Percentiles rank a stretch among this genome's conserved stretches.
These are phyloP conservation scores for Sturmia bella DNA, from an alignment of 2,888 invertebrate genomes.

Conservation along the genomic window DNA sequence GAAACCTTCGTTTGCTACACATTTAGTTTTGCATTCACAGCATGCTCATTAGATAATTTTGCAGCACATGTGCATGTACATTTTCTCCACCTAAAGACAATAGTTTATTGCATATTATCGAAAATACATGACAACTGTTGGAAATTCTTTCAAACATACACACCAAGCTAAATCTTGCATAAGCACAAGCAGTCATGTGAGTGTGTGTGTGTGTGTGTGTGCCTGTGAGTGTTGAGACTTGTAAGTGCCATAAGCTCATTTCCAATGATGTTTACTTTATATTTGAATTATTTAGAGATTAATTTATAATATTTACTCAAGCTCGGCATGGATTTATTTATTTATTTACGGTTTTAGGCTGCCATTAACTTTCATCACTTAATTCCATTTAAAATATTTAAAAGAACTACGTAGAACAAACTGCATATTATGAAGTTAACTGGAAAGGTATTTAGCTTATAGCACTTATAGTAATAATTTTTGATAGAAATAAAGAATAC, in stretches of 20 bases:
- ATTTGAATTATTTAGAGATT: conserved; percentile 49
- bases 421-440: too few species aligned
- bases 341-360: not conserved
- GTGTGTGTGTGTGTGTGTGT: not conserved
- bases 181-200: not conserved
- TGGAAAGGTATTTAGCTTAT: too few species aligned
- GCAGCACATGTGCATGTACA: conserved; percentile 54
- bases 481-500: too few species aligned
- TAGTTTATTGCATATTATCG: conserved; percentile 54
- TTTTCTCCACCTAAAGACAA: conserved; percentile 44
- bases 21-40: conserved; percentile 12
- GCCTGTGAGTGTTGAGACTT: not conserved
- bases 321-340: not conserved
- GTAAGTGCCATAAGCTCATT: not conserved
- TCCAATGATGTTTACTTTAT: conserved; percentile 3
- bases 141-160: conserved; percentile 36
- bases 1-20: not conserved
- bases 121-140: conserved; percentile 51
- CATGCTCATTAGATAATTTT: conserved; percentile 47
- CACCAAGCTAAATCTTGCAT: conserved; percentile 5
- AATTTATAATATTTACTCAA: conserved; percentile 19
- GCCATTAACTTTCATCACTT: conserved; percentile 40
- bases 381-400: too few species aligned
- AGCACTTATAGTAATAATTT: too few species aligned
- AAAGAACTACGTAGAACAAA: too few species aligned